These are phyloP conservation scores for Tychaedon coryphoeus DNA, from an alignment of 2,113 vertebrate genomes.

Conservation along the genomic window DNA sequence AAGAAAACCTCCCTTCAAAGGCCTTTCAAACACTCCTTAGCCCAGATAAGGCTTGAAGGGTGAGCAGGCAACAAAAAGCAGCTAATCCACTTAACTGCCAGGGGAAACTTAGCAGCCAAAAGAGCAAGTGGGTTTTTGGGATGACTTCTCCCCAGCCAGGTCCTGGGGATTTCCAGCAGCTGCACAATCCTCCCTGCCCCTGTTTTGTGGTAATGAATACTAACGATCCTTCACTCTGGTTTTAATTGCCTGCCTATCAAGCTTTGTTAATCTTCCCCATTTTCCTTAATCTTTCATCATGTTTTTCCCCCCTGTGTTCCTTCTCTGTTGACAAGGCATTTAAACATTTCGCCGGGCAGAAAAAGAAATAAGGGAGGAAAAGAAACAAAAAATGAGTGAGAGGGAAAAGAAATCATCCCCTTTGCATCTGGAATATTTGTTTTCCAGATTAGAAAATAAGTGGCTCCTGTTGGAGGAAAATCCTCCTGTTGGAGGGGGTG, in stretches of 20 bases:
- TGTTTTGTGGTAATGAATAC: slow-evolving; percentile 68
- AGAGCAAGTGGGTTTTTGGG: neutral
- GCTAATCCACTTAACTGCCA: slow-evolving; percentile 24
- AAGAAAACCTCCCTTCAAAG: neutral
- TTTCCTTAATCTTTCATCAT: slow-evolving; percentile 70
- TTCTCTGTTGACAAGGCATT: slow-evolving; percentile 73
- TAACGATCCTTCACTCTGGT: slow-evolving; percentile 65
- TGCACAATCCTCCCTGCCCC: neutral
- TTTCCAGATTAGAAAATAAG: slow-evolving; percentile 60
- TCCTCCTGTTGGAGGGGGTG: neutral
- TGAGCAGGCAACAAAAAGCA: slow-evolving; percentile 27
- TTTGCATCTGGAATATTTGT: slow-evolving; percentile 39
- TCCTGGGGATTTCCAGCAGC: slow-evolving; percentile 10
- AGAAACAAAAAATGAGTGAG: neutral
- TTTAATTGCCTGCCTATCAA: slow-evolving; percentile 71
- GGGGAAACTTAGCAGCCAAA: neutral
- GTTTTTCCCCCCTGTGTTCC: slow-evolving; percentile 31
- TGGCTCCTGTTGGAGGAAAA: neutral
- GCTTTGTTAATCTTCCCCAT: slow-evolving; percentile 70
- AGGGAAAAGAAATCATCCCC: neutral
- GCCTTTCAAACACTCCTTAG: neutral
- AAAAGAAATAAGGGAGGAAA: neutral
- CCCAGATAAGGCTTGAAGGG: neutral
- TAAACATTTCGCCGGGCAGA: slow-evolving; percentile 47
- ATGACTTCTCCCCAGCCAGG: neutral